Percentiles rank a stretch among this genome's conserved stretches.
These are phyloP conservation scores for Drosophila cognata DNA, from an alignment of 2,888 invertebrate genomes.

Conservation along the genomic window DNA sequence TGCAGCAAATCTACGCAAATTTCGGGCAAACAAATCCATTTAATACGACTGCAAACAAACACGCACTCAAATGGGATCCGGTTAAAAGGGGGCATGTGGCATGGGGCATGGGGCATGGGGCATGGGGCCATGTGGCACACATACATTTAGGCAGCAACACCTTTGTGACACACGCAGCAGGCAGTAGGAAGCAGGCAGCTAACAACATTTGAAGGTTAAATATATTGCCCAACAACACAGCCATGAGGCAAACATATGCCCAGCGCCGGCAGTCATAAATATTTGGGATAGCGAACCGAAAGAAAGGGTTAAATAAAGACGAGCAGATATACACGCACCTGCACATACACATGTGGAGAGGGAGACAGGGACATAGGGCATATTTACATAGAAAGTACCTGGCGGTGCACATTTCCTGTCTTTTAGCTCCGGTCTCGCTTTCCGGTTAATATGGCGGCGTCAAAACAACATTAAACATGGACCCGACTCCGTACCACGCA, in stretches of 20 bases:
- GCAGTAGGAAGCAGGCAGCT: slow-evolving; percentile 46
- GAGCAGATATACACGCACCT: slow-evolving; percentile 7
- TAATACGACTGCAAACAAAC: slow-evolving; percentile 56
- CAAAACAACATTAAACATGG: slow-evolving; percentile 79
- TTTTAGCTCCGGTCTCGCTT: slow-evolving; percentile 52
- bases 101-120: neutral
- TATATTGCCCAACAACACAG: slow-evolving; percentile 59
- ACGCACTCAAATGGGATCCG: slow-evolving; percentile 19
- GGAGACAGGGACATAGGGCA: slow-evolving; percentile 33
- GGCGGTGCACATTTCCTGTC: slow-evolving; percentile 77
- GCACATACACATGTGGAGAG: neutral
- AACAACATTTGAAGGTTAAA: slow-evolving; percentile 75
- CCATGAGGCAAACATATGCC: slow-evolving; percentile 72
- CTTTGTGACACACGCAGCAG: slow-evolving; percentile 64
- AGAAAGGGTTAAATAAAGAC: slow-evolving; percentile 70
- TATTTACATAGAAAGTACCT: slow-evolving; percentile 80
- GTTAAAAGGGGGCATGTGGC: neutral
- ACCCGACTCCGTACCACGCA: slow-evolving; percentile 44
- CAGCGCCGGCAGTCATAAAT: slow-evolving; percentile 70
- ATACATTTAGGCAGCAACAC: slow-evolving; percentile 52
- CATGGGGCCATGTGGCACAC: neutral
- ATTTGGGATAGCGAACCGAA: slow-evolving; percentile 59
- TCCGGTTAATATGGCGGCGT: slow-evolving; percentile 82
- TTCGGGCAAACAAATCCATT: slow-evolving; percentile 68
- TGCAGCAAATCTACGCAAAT: slow-evolving; percentile 76